These are phyloP conservation scores for Coilia nasus DNA, from an alignment of 2,797 vertebrate genomes.

Conservation along the genomic window DNA sequence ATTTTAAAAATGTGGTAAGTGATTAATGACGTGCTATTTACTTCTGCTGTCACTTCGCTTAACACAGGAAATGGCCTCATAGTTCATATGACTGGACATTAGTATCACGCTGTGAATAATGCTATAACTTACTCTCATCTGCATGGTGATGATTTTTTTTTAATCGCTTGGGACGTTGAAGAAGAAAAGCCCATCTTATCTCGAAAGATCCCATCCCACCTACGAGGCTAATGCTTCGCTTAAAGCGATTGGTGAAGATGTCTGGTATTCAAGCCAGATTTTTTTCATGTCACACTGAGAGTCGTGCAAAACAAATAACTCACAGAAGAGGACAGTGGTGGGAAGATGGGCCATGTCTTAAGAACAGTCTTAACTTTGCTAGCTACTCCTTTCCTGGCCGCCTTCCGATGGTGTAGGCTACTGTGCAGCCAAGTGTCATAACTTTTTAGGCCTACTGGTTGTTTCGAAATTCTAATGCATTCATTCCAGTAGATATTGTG, in stretches of 20 bases:
- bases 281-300: neutral
- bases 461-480: neutral
- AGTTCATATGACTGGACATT: neutral
- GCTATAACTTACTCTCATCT: neutral
- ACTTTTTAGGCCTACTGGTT: neutral
- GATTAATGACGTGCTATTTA: neutral
- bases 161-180: neutral
- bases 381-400: neutral
- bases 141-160: neutral
- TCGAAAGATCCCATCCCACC: neutral
- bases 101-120: neutral
- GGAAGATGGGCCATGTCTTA: neutral
- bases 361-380: conserved; percentile 3
- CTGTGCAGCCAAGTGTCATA: neutral
- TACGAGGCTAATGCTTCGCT: neutral
- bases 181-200: neutral
- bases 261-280: neutral
- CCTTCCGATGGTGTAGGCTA: neutral
- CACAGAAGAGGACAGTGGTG: neutral
- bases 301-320: neutral
- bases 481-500: neutral
- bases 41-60: neutral
- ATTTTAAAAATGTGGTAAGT: neutral
- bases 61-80: neutral
- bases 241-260: neutral